Evolutionary conservation across 2,797 vertebrate genomes (phyloP), one percentile per base, ranked within the genome.

Genomic region (Eulemur mongoz): DNA sequence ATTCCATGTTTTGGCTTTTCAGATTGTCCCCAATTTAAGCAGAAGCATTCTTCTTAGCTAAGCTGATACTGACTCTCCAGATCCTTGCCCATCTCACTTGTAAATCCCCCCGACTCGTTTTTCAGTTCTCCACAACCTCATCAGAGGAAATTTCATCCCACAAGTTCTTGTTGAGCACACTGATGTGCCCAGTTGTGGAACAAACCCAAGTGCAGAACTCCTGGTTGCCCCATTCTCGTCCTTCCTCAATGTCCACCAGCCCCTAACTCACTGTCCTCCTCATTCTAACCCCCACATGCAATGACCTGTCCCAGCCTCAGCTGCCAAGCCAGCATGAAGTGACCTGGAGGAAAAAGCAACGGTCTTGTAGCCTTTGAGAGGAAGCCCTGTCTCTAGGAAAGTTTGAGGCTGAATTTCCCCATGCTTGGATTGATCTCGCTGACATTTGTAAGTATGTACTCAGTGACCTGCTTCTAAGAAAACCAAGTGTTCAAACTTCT

Each of bases 401-500:
- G 20, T 20, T 35, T 57, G 70, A 45, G 43, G 48, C 38, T 50
- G 50, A 75, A 48, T 30, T 75, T 48, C 35, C 18, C 20, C 30
- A 15, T 1, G 32, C 57, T 63, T 27, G 32, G 84, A 75, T 20
- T 76, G 59, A 72, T 30, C 14, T 82, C 15, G 35, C 14, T 54
- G 72, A 81, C 59, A 63, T 79, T 25, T 76, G 1, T 78, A 76
- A 67, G 40, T 84, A 11, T n/a, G 35, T 89, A 30, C 22, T 43
- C 13, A 2, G 8, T 57, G 59, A 65, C 63, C 67, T 30, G 59
- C 48, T 96, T 81, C 52, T 69, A 84, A 45, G 61, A 73, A 92
- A 93, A 75, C 40, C 38, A 59, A 40, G 45, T n/a, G 57, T 79
- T 86, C n/a, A 25, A 7, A 54, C 80, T 72, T 95, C 81, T 92